Conservation (phyloP, 2,888 invertebrate genomes). For the Diachrysia chrysitis region DNA sequence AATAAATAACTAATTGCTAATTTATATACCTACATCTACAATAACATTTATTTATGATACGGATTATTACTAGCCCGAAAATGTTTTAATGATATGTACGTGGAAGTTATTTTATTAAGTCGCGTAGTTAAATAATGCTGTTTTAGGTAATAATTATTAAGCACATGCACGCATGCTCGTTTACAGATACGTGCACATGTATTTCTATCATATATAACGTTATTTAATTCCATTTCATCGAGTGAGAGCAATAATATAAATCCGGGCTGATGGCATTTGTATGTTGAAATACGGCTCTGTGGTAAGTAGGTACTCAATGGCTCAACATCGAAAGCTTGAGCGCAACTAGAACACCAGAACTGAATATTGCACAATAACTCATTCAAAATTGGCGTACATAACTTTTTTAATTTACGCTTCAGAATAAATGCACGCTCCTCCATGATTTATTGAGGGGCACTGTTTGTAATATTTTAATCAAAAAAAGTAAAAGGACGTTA, state of each 20-base stretch:
- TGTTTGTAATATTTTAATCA: constrained; percentile 71
- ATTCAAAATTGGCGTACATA: constrained; percentile 81
- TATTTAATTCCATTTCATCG: constrained; percentile 22
- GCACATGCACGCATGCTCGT: too few relatives aligned
- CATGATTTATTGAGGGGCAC: constrained; percentile 81
- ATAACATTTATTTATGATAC: not conserved
- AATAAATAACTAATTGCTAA: not conserved
- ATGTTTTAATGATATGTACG: not conserved
- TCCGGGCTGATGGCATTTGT: constrained; percentile 14
- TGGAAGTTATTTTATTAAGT: constrained; percentile 27
- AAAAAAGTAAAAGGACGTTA: constrained; percentile 62
- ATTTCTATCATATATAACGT: constrained; percentile 25
- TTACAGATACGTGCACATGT: too few relatives aligned
- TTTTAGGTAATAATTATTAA: constrained; percentile 25
- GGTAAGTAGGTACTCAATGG: constrained; percentile 28
- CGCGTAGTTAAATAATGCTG: constrained; percentile 7
- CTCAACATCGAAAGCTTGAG: constrained; percentile 39
- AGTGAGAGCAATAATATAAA: constrained; percentile 17
- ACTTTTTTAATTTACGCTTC: constrained; percentile 87
- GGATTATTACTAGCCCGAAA: not conserved
- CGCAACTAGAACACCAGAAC: constrained; percentile 65
- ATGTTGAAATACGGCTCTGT: constrained; percentile 6
- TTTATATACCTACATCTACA: not conserved
- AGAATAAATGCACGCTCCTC: constrained; percentile 82
- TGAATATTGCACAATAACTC: constrained; percentile 86